Evolutionary conservation across 37 sponge, comb jelly and placozoan species (phyloP).

Genomic region (Ephydatia muelleri): DNA sequence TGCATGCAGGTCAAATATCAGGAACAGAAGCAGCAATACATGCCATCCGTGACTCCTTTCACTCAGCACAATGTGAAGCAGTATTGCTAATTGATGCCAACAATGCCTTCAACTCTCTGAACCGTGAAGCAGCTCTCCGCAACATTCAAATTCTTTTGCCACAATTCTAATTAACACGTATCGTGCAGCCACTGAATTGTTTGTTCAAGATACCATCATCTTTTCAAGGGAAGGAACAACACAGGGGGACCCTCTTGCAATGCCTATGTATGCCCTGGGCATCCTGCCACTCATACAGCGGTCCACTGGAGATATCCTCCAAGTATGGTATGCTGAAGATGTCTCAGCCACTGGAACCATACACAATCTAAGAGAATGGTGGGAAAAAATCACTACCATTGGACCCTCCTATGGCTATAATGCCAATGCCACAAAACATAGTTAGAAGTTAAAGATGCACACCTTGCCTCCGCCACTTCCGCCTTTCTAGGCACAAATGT

Average conservation of each 20-base stretch:
- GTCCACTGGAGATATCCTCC: constrained; percentile 9
- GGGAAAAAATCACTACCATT: no score
- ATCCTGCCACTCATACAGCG: no score
- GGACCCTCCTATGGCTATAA: constrained; percentile 60
- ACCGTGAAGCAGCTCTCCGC: constrained; percentile 39
- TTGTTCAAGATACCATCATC: no score
- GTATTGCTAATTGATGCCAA: constrained; percentile 57
- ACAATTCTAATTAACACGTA: constrained; percentile 14
- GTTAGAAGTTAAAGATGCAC: constrained; percentile 32
- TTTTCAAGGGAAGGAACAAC: not conserved
- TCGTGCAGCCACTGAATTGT: no score
- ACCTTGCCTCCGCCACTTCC: constrained; percentile 1
- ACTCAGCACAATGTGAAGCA: constrained; percentile 21
- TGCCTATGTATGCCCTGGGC: no score
- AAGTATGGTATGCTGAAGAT: constrained; percentile 67
- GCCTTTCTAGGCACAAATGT: constrained; percentile 37
- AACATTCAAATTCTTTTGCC: constrained; percentile 17
- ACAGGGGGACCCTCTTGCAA: not conserved
- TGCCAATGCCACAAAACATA: constrained; percentile 30
- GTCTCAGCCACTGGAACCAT: constrained; percentile 20
- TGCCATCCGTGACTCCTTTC: constrained; percentile 11
- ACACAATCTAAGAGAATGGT: no score
- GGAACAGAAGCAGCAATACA: constrained; percentile 58
- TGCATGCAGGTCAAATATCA: constrained; percentile 43
- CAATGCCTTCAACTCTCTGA: constrained; percentile 66